Percentiles rank a stretch among this genome's conserved stretches.
phyloP scores from a whole-genome alignment of 2,797 vertebrate genomes.

The Chelon labrosus region DNA sequence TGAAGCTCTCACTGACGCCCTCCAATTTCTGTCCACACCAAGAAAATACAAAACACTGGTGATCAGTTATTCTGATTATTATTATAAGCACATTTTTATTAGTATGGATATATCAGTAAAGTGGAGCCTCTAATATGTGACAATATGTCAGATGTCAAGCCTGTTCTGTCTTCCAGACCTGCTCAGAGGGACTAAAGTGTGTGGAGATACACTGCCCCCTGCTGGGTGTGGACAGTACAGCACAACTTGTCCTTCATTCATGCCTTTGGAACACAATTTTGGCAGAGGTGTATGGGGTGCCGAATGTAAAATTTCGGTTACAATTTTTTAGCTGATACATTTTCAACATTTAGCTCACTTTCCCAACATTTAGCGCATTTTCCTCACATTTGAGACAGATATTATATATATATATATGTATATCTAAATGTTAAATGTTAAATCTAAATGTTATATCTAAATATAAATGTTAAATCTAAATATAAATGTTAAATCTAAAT shows the following conservation, averaged over 20 bases:
- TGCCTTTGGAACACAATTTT: conserved; percentile 92
- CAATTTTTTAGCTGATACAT: too few species aligned
- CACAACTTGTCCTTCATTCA: conserved; percentile 84
- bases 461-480: too few species aligned
- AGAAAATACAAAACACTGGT: conserved; percentile 91
- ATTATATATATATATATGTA: too few species aligned
- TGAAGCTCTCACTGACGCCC: conserved; percentile 76
- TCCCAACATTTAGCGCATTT: too few species aligned
- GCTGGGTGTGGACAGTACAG: conserved; percentile 89
- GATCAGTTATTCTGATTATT: conserved; percentile 49
- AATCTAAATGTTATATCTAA: too few species aligned
- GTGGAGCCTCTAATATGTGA: neutral
- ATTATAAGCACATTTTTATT: neutral
- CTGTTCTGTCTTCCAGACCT: conserved; percentile 81
- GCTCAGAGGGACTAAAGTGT: conserved; percentile 85
- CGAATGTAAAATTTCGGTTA: too few species aligned
- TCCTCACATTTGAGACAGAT: too few species aligned
- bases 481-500: too few species aligned
- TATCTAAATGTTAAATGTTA: too few species aligned
- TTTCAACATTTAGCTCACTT: too few species aligned
- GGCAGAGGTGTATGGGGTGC: too few species aligned
- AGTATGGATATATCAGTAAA: neutral
- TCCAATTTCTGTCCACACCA: conserved; percentile 82
- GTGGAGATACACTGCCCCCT: conserved; percentile 90
- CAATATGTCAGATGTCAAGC: neutral